Percentiles rank a stretch among this genome's conserved stretches.
These are phyloP conservation scores for Ammospiza maritima DNA, from an alignment of 2,797 vertebrate genomes.

Conservation along the genomic window DNA sequence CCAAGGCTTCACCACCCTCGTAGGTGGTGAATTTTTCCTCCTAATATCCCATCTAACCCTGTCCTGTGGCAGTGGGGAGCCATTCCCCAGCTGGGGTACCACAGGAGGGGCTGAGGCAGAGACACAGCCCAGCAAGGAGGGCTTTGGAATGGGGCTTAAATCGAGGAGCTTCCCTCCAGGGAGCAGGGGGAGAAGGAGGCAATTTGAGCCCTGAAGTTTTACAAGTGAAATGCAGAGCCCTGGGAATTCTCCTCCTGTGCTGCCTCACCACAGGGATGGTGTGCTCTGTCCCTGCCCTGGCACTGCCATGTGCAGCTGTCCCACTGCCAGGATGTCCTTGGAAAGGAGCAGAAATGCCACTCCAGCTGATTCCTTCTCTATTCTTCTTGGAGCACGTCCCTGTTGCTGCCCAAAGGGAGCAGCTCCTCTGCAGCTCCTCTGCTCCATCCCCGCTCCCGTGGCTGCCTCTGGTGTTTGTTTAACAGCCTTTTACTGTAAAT, in stretches of 20 bases:
- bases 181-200: no score
- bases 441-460: fast-evolving
- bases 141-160: no score
- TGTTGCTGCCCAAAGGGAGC: neutral
- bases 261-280: neutral
- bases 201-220: no score
- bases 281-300: neutral
- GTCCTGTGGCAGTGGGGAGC: neutral
- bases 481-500: neutral
- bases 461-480: neutral
- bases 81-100: neutral
- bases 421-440: neutral
- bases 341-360: neutral
- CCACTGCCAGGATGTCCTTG: neutral
- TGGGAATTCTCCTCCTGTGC: neutral
- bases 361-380: neutral
- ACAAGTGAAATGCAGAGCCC: no score
- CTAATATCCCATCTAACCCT: neutral
- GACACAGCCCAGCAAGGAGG: fast-evolving
- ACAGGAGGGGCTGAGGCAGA: neutral
- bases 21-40: neutral
- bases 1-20: fast-evolving
- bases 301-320: fast-evolving
- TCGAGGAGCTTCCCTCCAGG: no score
- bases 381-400: neutral